Evolutionary conservation across 2,113 vertebrate species (phyloP).

Genomic region (Rhombomys opimus): DNA sequence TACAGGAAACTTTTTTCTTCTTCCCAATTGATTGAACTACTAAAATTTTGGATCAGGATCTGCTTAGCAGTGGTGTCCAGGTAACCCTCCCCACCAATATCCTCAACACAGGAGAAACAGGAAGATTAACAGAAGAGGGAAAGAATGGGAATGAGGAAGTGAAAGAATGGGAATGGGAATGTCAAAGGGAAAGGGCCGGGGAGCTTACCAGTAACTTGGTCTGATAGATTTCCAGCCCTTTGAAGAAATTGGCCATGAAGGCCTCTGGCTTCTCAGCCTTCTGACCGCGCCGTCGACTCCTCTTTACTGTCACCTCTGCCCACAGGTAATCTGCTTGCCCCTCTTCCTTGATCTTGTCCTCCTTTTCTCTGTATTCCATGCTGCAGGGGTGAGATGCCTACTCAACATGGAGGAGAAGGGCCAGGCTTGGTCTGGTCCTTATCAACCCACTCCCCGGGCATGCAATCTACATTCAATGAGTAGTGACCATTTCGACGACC

Average conservation of each 20-base stretch:
- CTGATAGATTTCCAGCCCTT: slow-evolving; percentile 96
- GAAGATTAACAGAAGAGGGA: background rate
- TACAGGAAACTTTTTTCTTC: background rate
- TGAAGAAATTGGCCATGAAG: slow-evolving; percentile 96
- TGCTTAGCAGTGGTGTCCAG: background rate
- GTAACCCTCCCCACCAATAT: background rate
- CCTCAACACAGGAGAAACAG: background rate
- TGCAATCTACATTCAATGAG: background rate
- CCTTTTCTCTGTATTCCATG: slow-evolving; percentile 95
- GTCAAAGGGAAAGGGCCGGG: rapidly evolving
- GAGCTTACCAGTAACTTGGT: slow-evolving; percentile 94
- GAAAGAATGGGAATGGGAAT: background rate
- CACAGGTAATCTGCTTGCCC: slow-evolving; percentile 82
- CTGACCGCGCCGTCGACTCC: slow-evolving; percentile 90
- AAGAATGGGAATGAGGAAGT: background rate
- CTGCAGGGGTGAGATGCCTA: slow-evolving; percentile 82
- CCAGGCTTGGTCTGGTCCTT: background rate
- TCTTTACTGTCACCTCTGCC: slow-evolving; percentile 88
- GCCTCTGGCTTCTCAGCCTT: slow-evolving; percentile 93
- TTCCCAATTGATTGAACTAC: background rate
- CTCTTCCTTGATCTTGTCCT: slow-evolving; percentile 91
- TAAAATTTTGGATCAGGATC: background rate
- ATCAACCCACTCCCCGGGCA: background rate
- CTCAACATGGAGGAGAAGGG: background rate
- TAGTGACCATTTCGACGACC: background rate